Base-by-base conservation (phyloP, 2,113 vertebrate species). In the Hydrochoerus hydrochaeris region DNA sequence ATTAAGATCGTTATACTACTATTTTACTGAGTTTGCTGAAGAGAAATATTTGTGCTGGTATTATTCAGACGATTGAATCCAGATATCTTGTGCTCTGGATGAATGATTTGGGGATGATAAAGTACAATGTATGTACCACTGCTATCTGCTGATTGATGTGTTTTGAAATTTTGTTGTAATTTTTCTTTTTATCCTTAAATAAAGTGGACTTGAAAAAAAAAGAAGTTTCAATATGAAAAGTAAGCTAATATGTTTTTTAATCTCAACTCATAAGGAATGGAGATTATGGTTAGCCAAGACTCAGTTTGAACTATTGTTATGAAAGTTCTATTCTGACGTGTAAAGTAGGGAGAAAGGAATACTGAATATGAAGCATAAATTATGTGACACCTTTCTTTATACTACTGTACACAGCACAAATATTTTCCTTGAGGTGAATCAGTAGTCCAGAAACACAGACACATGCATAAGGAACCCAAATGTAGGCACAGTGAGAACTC, bases 211-310 rank as follows among this genome's bases (percentile, higher is more conserved):
- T n/a, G n/a, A n/a, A n/a, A n/a, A n/a, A n/a, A n/a, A 54, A 58
- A 85, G 11, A 49, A 38, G n/a, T 89, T 92, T 85, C 80, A 78
- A 78, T 85, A 95, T 80, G 41, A 75, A 77, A 71, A 54, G 38
- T 16, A 89, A 84, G 10, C 8, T 84, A 88, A 46, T 77, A 8
- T 49, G 6, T 44, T 65, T 28, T 7, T 63, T 11, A 67, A 89
- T 67, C 38, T 90, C 14, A 65, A 62, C 32, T 92, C 46, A 60
- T 11, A 75, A 85, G 17, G 13, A 73, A 90, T 52, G 85, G 46
- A 13, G 46, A 84, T 65, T 85, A 52, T 87, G 35, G 11, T 84
- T 93, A 86, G 78, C 12, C 38, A 95, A 81, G 44, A 69, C 90
- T 90, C 41, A 58, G 69, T 46, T 46, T 78, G 60, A 67, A 71